Evolutionary conservation across 2,797 vertebrate genomes (phyloP).

Genomic region (Hoplostethus atlanticus): DNA sequence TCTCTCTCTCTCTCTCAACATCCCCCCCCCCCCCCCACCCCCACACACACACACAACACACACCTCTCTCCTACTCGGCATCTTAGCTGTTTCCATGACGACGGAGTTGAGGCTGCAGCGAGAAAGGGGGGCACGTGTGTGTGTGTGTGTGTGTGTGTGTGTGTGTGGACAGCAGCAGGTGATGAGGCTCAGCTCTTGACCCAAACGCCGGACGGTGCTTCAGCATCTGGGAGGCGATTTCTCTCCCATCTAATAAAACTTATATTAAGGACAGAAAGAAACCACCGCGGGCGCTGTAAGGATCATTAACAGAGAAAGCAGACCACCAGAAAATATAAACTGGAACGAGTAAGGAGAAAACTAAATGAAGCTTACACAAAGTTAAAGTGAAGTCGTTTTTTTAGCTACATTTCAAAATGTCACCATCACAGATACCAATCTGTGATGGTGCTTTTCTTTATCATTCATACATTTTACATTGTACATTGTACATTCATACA

Average conservation of each 20-base stretch:
- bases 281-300: slow-evolving; percentile 34
- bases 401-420: too few species aligned
- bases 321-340: neutral
- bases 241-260: slow-evolving; percentile 70
- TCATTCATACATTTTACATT: too few species aligned
- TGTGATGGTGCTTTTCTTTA: too few species aligned
- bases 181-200: slow-evolving; percentile 65
- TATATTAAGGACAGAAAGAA: slow-evolving; percentile 58
- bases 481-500: too few species aligned
- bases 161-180: slow-evolving; percentile 58
- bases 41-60: slow-evolving; percentile 38
- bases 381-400: too few species aligned
- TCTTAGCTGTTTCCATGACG: slow-evolving; percentile 86
- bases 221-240: slow-evolving; percentile 69
- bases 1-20: slow-evolving; percentile 42
- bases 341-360: too few species aligned
- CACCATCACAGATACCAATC: too few species aligned
- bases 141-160: slow-evolving; percentile 40
- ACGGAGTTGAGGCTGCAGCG: slow-evolving; percentile 76
- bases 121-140: slow-evolving; percentile 34
- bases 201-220: slow-evolving; percentile 36
- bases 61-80: slow-evolving; percentile 71
- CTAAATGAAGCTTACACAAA: too few species aligned
- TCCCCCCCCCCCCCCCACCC: slow-evolving; percentile 52
- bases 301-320: slow-evolving; percentile 53